Conservation (phyloP, 1,140 invertebrate genomes). For the Drosophila littoralis region DNA sequence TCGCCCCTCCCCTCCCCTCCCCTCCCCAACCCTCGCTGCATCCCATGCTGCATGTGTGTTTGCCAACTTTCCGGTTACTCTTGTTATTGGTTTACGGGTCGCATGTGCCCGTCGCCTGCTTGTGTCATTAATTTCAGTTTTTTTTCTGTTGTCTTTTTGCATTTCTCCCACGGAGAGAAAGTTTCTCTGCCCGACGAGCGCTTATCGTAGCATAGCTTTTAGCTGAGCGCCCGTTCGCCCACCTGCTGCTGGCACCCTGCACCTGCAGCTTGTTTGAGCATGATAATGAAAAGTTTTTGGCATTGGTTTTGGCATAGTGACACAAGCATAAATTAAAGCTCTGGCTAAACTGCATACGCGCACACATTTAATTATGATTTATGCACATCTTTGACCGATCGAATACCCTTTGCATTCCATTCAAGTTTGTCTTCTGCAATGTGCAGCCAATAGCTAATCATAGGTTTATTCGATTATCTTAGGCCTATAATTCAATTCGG, state of each 20-base stretch:
- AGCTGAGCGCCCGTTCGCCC: not conserved
- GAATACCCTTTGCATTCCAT: not conserved
- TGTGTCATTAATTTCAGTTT: conserved; percentile 66
- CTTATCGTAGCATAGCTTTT: conserved; percentile 18
- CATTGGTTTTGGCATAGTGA: not conserved
- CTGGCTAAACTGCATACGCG: no score
- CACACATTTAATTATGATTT: not conserved
- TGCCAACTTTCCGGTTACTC: conserved; percentile 70
- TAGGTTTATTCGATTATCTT: no score
- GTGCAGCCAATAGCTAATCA: no score
- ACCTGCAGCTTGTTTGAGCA: not conserved
- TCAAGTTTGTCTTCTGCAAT: not conserved
- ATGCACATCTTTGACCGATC: not conserved
- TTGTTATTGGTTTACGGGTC: conserved; percentile 74
- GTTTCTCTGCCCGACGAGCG: not conserved
- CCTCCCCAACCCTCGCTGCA: not conserved
- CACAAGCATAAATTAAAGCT: not conserved
- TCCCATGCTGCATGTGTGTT: conserved; percentile 25
- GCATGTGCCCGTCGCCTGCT: conserved; percentile 48
- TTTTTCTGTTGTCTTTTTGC: conserved; percentile 17
- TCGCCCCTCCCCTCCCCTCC: not conserved
- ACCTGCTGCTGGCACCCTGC: not conserved
- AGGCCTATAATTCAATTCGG: no score
- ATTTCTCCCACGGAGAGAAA: conserved; percentile 23
- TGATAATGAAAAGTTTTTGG: conserved; percentile 7